A percentile compares a stretch with the other conserved stretches of the same genome.
Conservation (phyloP, 1,140 invertebrate species). For the Euschistus heros region DNA sequence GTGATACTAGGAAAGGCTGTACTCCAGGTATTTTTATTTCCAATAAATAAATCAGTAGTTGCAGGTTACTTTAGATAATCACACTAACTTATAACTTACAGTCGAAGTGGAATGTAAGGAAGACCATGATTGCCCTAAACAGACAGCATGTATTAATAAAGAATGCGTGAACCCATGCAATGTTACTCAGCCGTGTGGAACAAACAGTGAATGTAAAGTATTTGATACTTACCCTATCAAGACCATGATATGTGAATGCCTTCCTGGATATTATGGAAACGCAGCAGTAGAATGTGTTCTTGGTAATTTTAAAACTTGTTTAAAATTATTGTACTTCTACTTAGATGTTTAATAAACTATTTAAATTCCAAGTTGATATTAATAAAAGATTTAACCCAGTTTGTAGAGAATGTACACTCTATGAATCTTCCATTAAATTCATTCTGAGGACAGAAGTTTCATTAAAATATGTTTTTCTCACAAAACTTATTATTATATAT, state of each 20-base stretch:
- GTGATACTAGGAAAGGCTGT: constrained; percentile 54
- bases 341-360: no score
- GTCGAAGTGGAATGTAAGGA: constrained; percentile 56
- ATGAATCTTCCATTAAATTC: no score
- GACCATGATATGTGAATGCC: constrained; percentile 80
- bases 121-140: constrained; percentile 71
- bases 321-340: no score
- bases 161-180: constrained; percentile 76
- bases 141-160: constrained; percentile 66
- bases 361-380: no score
- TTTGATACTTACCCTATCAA: constrained; percentile 68
- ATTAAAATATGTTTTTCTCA: no score
- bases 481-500: no score
- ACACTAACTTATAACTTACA: constrained; percentile 26
- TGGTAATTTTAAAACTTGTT: constrained; percentile 39
- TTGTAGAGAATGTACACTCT: no score
- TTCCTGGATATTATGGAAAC: constrained; percentile 73
- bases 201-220: constrained; percentile 68
- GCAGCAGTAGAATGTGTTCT: constrained; percentile 64
- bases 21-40: constrained; percentile 36
- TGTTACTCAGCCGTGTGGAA: constrained; percentile 66
- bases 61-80: not conserved
- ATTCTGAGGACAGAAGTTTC: no score
- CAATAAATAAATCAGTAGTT: not conserved
- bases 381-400: no score